Evolutionary conservation across 2,797 vertebrate genomes (phyloP).

Genomic region (Propithecus perrieri): DNA sequence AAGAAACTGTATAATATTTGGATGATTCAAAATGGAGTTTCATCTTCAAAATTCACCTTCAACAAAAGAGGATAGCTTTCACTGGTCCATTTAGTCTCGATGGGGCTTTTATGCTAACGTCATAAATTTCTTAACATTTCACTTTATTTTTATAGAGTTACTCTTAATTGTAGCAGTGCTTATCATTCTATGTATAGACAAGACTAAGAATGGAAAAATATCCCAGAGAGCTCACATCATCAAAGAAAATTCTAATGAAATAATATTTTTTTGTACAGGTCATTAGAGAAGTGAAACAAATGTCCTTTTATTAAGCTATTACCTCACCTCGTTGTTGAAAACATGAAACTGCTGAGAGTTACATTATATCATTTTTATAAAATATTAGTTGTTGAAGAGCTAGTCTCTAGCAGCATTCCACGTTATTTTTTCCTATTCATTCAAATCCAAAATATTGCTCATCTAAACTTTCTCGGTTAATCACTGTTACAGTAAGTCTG

Average conservation of each 20-base stretch:
- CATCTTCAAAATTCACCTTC: constrained; percentile 30
- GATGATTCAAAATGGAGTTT: not conserved
- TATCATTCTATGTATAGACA: not conserved
- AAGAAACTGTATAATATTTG: not conserved
- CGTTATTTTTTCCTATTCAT: constrained; percentile 39
- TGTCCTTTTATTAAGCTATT: constrained; percentile 30
- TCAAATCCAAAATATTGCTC: constrained; percentile 65
- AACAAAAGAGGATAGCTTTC: not conserved
- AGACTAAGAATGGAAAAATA: not conserved
- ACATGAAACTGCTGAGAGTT: constrained; percentile 3
- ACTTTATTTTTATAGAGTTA: not conserved
- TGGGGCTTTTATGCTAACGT: not conserved
- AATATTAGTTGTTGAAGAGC: constrained; percentile 58
- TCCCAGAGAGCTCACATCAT: not conserved
- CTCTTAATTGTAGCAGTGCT: not conserved
- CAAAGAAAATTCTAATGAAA: constrained; percentile 38
- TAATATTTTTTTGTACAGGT: not conserved
- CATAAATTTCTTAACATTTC: not conserved
- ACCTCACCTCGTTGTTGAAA: constrained; percentile 62
- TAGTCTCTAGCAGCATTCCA: constrained; percentile 43
- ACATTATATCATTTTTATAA: constrained; percentile 53
- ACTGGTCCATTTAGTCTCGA: not conserved
- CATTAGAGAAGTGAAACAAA: constrained; percentile 45
- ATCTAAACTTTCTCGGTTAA: constrained; percentile 56
- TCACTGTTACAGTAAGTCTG: constrained; percentile 56